Percentiles rank a stretch among this genome's conserved stretches.
Conservation (phyloP, 2,113 vertebrate genomes). For the Talpa occidentalis region DNA sequence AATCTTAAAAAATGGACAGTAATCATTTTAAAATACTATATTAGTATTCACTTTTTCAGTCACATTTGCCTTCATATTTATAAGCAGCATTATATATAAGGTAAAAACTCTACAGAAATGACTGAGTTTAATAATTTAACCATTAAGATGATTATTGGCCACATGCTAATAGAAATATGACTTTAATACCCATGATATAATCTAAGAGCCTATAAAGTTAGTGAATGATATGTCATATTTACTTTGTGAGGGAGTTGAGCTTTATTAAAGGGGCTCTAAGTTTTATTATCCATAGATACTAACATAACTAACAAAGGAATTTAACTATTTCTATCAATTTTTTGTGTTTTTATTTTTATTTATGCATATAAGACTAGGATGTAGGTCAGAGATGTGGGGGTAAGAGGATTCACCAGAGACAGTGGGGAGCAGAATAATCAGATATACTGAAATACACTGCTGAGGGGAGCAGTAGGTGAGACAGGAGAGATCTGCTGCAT, state of each 20-base stretch:
- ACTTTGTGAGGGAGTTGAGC: neutral
- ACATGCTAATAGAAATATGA: neutral
- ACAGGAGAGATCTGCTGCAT: no score
- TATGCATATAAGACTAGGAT: no score
- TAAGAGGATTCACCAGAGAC: no score
- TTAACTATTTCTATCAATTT: neutral
- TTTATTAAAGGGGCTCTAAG: neutral
- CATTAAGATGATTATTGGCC: neutral
- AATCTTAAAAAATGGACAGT: neutral
- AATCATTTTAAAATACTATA: neutral
- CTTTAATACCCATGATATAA: neutral
- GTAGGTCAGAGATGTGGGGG: no score
- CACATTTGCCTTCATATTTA: neutral
- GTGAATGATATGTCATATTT: neutral
- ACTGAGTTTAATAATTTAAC: neutral
- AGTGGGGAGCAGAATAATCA: neutral
- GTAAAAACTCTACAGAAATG: neutral
- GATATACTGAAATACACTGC: no score
- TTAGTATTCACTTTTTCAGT: neutral
- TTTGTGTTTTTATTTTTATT: neutral
- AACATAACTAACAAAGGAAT: neutral
- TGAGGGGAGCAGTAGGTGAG: no score
- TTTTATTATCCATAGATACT: neutral
- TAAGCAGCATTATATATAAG: neutral
- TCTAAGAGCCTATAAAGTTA: neutral